Evolutionary conservation across 2,797 vertebrate species (phyloP).

Genomic region (Chloroceryle inda): DNA sequence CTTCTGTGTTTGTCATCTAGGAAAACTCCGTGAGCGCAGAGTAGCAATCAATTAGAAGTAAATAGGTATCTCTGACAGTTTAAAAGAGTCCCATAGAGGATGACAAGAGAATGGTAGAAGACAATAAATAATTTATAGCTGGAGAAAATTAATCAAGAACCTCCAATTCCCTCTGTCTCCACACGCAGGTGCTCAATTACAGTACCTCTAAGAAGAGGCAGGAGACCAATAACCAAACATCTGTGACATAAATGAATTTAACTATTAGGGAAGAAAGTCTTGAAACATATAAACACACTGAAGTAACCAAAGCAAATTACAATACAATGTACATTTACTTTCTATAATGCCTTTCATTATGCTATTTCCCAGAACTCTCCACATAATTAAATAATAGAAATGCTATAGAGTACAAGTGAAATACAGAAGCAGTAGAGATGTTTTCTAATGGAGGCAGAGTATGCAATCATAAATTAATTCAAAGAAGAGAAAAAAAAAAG

Average conservation of each 20-base stretch:
- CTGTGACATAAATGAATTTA: slow-evolving; percentile 60
- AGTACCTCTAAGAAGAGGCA: slow-evolving; percentile 61
- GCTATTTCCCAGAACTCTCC: slow-evolving; percentile 42
- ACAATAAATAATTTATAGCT: slow-evolving; percentile 80
- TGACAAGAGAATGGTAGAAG: slow-evolving; percentile 66
- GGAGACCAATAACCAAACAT: slow-evolving; percentile 63
- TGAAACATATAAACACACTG: slow-evolving; percentile 30
- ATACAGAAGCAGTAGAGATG: not conserved
- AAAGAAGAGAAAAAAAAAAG: not conserved
- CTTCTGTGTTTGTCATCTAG: slow-evolving; percentile 66
- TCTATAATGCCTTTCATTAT: slow-evolving; percentile 25
- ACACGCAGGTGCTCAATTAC: slow-evolving; percentile 61
- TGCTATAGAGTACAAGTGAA: not conserved
- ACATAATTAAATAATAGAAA: slow-evolving; percentile 29
- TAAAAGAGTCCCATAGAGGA: slow-evolving; percentile 74
- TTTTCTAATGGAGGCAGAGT: not conserved
- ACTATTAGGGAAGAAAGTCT: slow-evolving; percentile 38
- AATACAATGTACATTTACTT: slow-evolving; percentile 19
- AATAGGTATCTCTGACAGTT: slow-evolving; percentile 80
- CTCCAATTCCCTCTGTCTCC: slow-evolving; percentile 52
- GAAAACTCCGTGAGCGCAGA: slow-evolving; percentile 73
- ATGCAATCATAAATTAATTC: not conserved
- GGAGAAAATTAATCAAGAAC: slow-evolving; percentile 72
- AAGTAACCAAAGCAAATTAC: slow-evolving; percentile 52
- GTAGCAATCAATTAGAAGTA: slow-evolving; percentile 81